Evolutionary conservation across 2,113 vertebrate species (phyloP).

Genomic region (Saguinus midas): DNA sequence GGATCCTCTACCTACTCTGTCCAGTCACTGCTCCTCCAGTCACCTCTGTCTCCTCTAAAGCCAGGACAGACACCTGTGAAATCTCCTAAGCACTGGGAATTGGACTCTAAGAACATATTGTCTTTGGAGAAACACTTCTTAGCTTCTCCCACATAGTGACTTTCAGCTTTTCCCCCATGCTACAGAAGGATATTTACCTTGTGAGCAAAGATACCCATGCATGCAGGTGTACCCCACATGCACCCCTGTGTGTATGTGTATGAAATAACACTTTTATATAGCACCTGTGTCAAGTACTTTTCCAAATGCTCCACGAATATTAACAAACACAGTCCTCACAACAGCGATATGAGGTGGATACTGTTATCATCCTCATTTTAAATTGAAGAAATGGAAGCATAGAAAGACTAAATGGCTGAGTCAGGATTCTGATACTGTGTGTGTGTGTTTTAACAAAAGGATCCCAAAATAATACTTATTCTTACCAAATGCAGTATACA

Average conservation of each 20-base stretch:
- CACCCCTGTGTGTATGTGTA: too few relatives aligned
- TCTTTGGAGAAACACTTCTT: background rate
- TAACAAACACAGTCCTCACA: background rate
- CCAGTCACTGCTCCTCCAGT: background rate
- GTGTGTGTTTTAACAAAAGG: background rate
- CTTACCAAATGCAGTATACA: background rate
- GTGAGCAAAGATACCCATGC: background rate
- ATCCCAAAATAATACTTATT: background rate
- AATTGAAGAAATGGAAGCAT: background rate
- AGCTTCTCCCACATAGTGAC: background rate
- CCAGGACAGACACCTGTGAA: background rate
- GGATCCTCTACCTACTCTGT: background rate
- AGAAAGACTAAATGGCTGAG: background rate
- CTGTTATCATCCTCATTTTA: background rate
- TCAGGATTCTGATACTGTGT: background rate
- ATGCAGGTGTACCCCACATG: rapidly evolving
- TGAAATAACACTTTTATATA: background rate
- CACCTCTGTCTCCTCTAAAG: background rate
- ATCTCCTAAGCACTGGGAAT: background rate
- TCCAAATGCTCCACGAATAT: background rate
- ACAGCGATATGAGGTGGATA: background rate
- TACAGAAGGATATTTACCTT: background rate
- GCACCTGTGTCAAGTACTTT: background rate
- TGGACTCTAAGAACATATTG: rapidly evolving
- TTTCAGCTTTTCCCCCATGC: background rate